Base-by-base conservation (phyloP, 2,797 vertebrate species). In the Tapirus indicus region DNA sequence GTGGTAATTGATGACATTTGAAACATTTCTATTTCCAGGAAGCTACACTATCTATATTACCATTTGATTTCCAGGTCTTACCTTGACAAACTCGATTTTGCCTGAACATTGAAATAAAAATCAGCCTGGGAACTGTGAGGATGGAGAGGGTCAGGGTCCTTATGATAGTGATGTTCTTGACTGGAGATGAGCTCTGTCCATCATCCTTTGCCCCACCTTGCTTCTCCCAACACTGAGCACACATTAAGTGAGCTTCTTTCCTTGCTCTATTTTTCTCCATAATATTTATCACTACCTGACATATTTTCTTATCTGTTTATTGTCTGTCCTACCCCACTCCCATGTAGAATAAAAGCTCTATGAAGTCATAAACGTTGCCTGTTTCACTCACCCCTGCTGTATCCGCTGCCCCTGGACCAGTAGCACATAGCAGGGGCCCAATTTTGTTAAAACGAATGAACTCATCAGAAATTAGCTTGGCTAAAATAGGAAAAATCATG, bases 391-490 rank as follows among this genome's bases (percentile, higher is more conserved):
- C 16, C 47, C 38, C n/a, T 64, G 27, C 32, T 44, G 4, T 71
- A 44, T 68, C 41, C 91, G 74, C 47, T 68, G 18, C 41, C n/a
- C 72, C 41, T 62, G 44, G 66, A 38, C 52, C 49, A 94, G 7
- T 25, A 69, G 29, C 56, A 82, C 16, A n/a, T n/a, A 47, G 18
- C 16, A 69, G 10, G 41, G 60, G 41, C n/a, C 66, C 27, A 29
- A 29, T 74, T 47, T 83, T 64, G 68, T 58, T 88, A 38, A 93
- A 93, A 47, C 13, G 8, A 68, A 71, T 62, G 16, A 72, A 52
- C 9, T 60, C 66, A 23, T 44, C 60, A 88, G 80, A 96, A 97
- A 64, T 85, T 32, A 79, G 38, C 47, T 90, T 93, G 64, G 47
- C 88, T 66, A 83, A 91, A 91, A 91, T 64, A 27, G 84, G 41